phyloP scores from a whole-genome alignment of 2,888 invertebrate species.

The Galerucella calmariensis region DNA sequence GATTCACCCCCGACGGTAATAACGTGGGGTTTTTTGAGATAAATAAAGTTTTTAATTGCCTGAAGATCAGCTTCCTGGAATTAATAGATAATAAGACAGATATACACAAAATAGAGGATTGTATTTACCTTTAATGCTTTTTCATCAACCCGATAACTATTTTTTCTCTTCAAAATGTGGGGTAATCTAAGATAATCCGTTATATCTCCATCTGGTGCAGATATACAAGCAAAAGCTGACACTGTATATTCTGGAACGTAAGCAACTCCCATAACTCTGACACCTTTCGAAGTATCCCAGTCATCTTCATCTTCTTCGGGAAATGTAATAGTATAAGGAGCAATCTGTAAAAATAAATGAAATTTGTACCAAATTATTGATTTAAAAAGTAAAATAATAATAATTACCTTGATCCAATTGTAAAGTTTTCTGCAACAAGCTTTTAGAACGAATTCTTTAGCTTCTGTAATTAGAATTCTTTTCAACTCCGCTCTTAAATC shows the following conservation, averaged over 20 bases:
- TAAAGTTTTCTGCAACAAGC: slow-evolving; percentile 88
- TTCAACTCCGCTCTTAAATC: slow-evolving; percentile 88
- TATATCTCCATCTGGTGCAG: slow-evolving; percentile 91
- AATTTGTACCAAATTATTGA: not conserved
- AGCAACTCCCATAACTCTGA: slow-evolving; percentile 88
- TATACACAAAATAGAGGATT: too few species aligned
- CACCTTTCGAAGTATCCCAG: slow-evolving; percentile 86
- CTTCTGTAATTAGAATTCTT: slow-evolving; percentile 82
- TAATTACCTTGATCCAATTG: slow-evolving; percentile 83
- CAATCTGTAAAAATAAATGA: slow-evolving; percentile 65
- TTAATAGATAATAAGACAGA: not conserved
- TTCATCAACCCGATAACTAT: slow-evolving; percentile 76
- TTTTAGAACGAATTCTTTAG: slow-evolving; percentile 86
- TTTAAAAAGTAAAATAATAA: not conserved
- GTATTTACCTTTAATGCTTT: slow-evolving; percentile 65
- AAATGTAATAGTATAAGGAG: slow-evolving; percentile 80
- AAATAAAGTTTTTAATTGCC: slow-evolving; percentile 82
- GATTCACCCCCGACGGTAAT: slow-evolving; percentile 86
- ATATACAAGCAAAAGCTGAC: slow-evolving; percentile 87
- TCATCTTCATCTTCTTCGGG: slow-evolving; percentile 91
- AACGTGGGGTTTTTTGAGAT: slow-evolving; percentile 92
- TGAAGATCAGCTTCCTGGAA: slow-evolving; percentile 72
- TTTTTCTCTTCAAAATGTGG: slow-evolving; percentile 85
- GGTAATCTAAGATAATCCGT: slow-evolving; percentile 91
- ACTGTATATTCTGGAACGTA: slow-evolving; percentile 87